Percentiles rank a stretch among this genome's conserved stretches.
phyloP scores from a whole-genome alignment of 2,113 vertebrate species.

The Gasterosteus nipponicus region DNA sequence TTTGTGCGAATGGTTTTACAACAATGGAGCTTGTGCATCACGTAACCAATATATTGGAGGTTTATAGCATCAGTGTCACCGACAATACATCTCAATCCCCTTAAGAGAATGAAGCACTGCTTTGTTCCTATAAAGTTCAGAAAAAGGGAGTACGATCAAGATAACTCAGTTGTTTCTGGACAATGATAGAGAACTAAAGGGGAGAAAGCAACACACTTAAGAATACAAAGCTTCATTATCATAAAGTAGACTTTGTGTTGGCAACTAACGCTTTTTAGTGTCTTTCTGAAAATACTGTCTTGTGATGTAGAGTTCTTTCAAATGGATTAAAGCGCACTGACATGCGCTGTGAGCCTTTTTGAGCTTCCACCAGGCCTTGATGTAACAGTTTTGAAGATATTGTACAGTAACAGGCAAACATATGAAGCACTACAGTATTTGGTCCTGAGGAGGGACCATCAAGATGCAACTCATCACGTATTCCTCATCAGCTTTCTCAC shows the following conservation, averaged over 20 bases:
- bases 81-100: constrained; percentile 53
- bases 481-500: neutral
- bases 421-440: neutral
- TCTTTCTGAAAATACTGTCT: constrained; percentile 36
- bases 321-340: constrained; percentile 49
- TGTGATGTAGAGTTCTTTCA: constrained; percentile 56
- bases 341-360: constrained; percentile 33
- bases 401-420: constrained; percentile 7
- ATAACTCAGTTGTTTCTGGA: constrained; percentile 43
- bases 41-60: constrained; percentile 48
- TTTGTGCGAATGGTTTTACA: constrained; percentile 50
- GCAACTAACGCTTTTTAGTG: constrained; percentile 35
- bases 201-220: constrained; percentile 9
- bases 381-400: constrained; percentile 18
- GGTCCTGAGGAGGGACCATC: constrained; percentile 1
- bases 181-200: constrained; percentile 43
- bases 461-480: neutral
- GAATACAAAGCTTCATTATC: constrained; percentile 37
- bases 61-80: constrained; percentile 49
- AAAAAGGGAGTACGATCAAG: constrained; percentile 54
- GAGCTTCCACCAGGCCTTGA: constrained; percentile 41
- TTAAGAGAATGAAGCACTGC: constrained; percentile 52
- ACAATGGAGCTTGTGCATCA: constrained; percentile 53
- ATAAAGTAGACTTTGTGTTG: constrained; percentile 35
- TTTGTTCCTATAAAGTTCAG: constrained; percentile 51